Conservation (phyloP, 2,113 vertebrate genomes). For the Lanius ludovicianus region DNA sequence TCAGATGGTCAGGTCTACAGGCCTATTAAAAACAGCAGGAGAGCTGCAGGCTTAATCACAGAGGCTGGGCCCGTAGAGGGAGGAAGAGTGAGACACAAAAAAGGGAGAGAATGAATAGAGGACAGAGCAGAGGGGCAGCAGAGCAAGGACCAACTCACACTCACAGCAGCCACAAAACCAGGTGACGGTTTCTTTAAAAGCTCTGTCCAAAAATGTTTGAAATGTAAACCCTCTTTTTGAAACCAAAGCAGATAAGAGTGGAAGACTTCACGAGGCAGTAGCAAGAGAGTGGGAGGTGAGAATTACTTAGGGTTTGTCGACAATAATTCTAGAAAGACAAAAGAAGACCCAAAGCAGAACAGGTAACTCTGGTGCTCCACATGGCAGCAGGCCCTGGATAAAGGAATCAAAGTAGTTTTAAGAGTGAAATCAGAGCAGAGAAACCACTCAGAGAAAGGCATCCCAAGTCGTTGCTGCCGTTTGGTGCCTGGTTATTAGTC, state of each 20-base stretch:
- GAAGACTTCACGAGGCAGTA: fast-evolving
- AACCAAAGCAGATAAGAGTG: not conserved
- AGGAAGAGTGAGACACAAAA: conserved; percentile 60
- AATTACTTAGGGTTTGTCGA: not conserved
- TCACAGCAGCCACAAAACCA: fast-evolving
- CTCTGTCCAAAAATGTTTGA: not conserved
- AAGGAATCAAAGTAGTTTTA: conserved; percentile 23
- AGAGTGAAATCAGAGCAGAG: conserved; percentile 58
- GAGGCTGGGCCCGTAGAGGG: conserved; percentile 72
- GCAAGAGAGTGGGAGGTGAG: not conserved
- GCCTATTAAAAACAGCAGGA: conserved; percentile 82
- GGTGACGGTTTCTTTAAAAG: not conserved
- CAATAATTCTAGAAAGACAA: not conserved
- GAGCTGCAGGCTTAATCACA: conserved; percentile 81
- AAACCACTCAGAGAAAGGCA: conserved; percentile 38
- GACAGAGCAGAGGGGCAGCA: not conserved
- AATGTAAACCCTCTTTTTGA: not conserved
- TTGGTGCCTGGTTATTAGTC: conserved; percentile 62
- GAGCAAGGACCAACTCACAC: not conserved
- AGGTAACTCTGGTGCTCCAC: not conserved
- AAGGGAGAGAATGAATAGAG: conserved; percentile 36
- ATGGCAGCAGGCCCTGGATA: not conserved
- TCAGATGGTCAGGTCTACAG: conserved; percentile 75
- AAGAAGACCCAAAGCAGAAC: not conserved
- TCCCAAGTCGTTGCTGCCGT: not conserved